Percentiles rank a stretch among this genome's conserved stretches.
phyloP scores from a whole-genome alignment of 2,888 invertebrate species.

The Beris chalybata region DNA sequence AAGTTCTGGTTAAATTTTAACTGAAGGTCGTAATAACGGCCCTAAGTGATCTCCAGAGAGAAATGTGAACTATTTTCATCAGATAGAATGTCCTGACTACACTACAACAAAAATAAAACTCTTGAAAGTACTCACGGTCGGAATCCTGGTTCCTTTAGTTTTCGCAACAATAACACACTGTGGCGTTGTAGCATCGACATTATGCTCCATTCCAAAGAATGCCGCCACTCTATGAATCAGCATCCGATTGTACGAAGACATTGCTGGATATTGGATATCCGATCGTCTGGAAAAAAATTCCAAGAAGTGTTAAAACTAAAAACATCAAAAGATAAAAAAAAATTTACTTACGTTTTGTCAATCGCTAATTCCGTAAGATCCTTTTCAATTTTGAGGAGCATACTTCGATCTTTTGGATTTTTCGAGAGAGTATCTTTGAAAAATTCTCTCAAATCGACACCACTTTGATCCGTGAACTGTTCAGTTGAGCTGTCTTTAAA shows the following conservation, averaged over 20 bases:
- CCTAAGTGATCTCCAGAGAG: no score
- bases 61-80: no score
- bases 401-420: constrained; percentile 82
- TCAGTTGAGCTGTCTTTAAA: constrained; percentile 75
- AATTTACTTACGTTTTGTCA: constrained; percentile 69
- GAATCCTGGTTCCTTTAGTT: constrained; percentile 60
- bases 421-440: constrained; percentile 89
- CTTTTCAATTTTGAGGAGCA: constrained; percentile 84
- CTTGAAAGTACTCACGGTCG: constrained; percentile 48
- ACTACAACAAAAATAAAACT: background rate
- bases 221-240: constrained; percentile 92
- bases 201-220: constrained; percentile 92
- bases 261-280: constrained; percentile 83
- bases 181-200: constrained; percentile 80
- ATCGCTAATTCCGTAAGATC: constrained; percentile 82
- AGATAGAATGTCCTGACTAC: no score
- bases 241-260: constrained; percentile 96
- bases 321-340: constrained; percentile 5
- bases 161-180: constrained; percentile 83
- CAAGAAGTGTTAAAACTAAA: constrained; percentile 24
- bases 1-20: no score
- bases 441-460: constrained; percentile 83
- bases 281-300: constrained; percentile 60
- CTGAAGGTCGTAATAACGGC: no score
- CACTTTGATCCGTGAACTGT: constrained; percentile 70